Conservation (phyloP, 2,888 invertebrate genomes). For the Aphodius sticticus region DNA sequence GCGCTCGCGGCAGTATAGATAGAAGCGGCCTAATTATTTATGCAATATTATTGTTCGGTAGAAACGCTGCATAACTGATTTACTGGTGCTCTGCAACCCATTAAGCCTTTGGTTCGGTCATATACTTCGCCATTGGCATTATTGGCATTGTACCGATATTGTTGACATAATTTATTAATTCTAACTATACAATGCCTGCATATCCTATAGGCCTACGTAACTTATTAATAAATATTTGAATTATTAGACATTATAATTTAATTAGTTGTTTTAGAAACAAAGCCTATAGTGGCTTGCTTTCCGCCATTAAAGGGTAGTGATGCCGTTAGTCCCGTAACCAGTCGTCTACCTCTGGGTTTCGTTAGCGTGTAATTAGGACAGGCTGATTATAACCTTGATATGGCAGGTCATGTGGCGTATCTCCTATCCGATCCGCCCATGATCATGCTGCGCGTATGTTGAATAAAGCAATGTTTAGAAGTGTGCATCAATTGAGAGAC, state of each 20-base stretch:
- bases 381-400: no score
- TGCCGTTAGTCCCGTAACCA: no score
- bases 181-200: neutral
- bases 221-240: neutral
- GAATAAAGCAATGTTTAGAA: no score
- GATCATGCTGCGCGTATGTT: no score
- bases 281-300: no score
- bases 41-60: constrained; percentile 11
- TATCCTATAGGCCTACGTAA: neutral
- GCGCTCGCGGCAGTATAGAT: neutral
- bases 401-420: no score
- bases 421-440: no score
- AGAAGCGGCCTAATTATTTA: constrained; percentile 11
- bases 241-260: neutral
- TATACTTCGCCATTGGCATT: neutral
- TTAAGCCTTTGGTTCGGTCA: neutral
- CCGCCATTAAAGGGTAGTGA: no score
- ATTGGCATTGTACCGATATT: neutral
- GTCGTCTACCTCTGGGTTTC: no score
- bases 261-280: no score
- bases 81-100: neutral
- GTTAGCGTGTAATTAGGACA: no score
- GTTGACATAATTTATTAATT: neutral
- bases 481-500: no score
- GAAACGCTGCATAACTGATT: constrained; percentile 4